These are phyloP conservation scores for Alaudala cheleensis DNA, from an alignment of 2,113 vertebrate species.

Conservation along the genomic window DNA sequence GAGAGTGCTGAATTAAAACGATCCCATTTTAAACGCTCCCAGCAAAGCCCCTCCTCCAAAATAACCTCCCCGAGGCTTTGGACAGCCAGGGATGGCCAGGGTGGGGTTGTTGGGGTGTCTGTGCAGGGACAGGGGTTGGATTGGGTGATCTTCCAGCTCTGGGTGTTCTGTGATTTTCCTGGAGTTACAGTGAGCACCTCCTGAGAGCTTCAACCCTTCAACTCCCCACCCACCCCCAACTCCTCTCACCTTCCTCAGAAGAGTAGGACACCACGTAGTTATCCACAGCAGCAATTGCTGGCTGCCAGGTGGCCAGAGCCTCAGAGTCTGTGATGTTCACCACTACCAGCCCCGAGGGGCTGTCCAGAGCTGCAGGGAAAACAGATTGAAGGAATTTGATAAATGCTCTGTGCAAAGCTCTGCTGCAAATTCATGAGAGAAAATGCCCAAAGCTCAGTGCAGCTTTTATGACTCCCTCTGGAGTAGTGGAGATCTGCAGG, in stretches of 20 bases:
- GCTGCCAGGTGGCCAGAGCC: constrained; percentile 92
- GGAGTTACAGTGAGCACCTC: not conserved
- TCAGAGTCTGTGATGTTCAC: constrained; percentile 90
- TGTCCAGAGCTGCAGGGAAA: constrained; percentile 85
- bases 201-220: not conserved
- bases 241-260: constrained; percentile 81
- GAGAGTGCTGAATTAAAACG: not conserved
- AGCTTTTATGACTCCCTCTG: not conserved
- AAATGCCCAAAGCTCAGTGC: not conserved
- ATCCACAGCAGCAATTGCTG: constrained; percentile 91
- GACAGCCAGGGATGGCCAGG: not conserved
- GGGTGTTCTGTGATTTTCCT: not conserved
- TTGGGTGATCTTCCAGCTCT: fast-evolving
- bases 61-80: not conserved
- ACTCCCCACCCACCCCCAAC: not conserved
- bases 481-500: not conserved
- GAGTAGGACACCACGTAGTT: constrained; percentile 90
- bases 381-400: not conserved
- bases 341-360: constrained; percentile 84
- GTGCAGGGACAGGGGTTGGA: fast-evolving
- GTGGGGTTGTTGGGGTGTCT: not conserved
- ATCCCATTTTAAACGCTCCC: not conserved
- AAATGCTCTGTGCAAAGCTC: not conserved
- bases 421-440: not conserved
- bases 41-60: not conserved